Percentiles rank a stretch among this genome's conserved stretches.
These are phyloP conservation scores for Lithophane ornitopus DNA, from an alignment of 2,888 invertebrate species.

Conservation along the genomic window DNA sequence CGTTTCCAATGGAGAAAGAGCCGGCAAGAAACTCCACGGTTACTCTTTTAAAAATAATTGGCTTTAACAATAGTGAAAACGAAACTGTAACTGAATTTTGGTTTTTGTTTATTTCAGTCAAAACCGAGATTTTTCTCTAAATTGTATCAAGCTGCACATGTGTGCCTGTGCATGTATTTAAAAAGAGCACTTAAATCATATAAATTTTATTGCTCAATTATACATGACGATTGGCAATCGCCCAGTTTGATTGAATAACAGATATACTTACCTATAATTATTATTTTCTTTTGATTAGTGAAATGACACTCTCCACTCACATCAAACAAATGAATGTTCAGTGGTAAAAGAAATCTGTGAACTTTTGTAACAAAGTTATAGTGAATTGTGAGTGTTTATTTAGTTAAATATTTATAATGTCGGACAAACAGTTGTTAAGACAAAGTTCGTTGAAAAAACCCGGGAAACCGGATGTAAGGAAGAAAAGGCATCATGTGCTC, in stretches of 20 bases:
- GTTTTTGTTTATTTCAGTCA: background rate
- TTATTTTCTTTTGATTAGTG: conserved; percentile 1
- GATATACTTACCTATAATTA: background rate
- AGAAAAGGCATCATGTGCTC: conserved; percentile 79
- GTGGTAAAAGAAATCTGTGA: conserved; percentile 6
- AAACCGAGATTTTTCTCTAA: background rate
- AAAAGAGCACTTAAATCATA: conserved; percentile 14
- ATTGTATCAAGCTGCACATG: background rate
- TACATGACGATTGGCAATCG: conserved; percentile 1
- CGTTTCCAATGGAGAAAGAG: too few relatives aligned
- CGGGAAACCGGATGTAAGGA: conserved; percentile 67
- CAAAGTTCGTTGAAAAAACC: conserved; percentile 80
- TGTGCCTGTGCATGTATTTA: background rate
- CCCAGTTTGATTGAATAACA: background rate
- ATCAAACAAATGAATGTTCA: background rate
- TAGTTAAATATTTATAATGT: conserved; percentile 70
- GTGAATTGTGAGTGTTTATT: background rate
- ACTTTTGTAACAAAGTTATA: conserved; percentile 5
- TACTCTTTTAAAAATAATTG: too few relatives aligned
- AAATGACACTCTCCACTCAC: background rate
- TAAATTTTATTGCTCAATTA: background rate
- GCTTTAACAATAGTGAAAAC: background rate
- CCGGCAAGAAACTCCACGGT: too few relatives aligned
- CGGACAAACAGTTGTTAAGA: conserved; percentile 79
- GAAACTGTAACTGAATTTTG: background rate